Conservation (phyloP, 2,888 invertebrate genomes). For the Atrina japonica region DNA sequence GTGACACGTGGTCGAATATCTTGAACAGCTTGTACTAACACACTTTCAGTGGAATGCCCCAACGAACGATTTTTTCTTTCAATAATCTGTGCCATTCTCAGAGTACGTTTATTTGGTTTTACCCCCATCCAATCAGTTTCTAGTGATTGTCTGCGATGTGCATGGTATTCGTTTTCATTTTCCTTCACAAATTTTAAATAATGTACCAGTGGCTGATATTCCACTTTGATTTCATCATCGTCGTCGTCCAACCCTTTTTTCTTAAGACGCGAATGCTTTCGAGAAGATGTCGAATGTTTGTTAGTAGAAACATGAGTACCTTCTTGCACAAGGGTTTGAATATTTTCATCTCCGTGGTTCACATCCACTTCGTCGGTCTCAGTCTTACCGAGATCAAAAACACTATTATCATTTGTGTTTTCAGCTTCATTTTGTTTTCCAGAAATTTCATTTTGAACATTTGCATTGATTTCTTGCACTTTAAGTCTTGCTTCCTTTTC, state of each 20-base stretch:
- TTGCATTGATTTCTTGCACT: too few species aligned
- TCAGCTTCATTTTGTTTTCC: too few species aligned
- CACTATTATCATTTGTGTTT: not conserved
- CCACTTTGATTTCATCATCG: constrained; percentile 47
- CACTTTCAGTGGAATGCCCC: constrained; percentile 43
- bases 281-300: constrained; percentile 8
- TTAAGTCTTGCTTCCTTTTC: constrained; percentile 22
- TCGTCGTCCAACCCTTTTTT: constrained; percentile 36
- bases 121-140: constrained; percentile 31
- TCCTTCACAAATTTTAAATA: constrained; percentile 67
- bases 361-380: constrained; percentile 2
- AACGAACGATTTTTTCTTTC: constrained; percentile 21
- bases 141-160: constrained; percentile 9
- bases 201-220: constrained; percentile 59
- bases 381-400: not conserved
- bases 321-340: constrained; percentile 6
- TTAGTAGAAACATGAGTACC: not conserved
- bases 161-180: constrained; percentile 61
- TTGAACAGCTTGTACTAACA: constrained; percentile 54
- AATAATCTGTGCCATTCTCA: constrained; percentile 53
- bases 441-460: not conserved
- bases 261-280: not conserved
- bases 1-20: constrained; percentile 52
- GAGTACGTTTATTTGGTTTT: constrained; percentile 49
- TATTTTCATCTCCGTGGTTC: constrained; percentile 8